Conservation (phyloP, 2,797 vertebrate species). For the Diplodus puntazzo region DNA sequence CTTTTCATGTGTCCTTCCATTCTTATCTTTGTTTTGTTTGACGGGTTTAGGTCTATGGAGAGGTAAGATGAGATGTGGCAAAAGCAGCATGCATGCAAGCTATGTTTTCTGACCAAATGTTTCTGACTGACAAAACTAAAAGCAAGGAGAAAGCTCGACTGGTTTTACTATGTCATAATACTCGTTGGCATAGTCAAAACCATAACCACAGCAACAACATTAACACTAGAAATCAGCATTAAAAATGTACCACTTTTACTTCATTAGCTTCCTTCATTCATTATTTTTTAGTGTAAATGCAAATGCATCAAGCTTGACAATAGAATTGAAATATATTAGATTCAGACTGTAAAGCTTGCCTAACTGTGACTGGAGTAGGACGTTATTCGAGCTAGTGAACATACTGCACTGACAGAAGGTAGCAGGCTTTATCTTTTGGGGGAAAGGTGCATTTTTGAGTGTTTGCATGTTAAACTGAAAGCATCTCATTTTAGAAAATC, state of each 20-base stretch:
- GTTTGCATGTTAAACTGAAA: slow-evolving; percentile 69
- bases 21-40: slow-evolving; percentile 84
- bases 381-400: background rate
- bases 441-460: slow-evolving; percentile 71
- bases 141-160: slow-evolving; percentile 11
- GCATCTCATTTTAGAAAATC: slow-evolving; percentile 34
- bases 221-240: slow-evolving; percentile 28
- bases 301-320: slow-evolving; percentile 36
- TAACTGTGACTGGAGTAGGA: background rate
- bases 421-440: background rate
- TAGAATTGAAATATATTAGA: background rate
- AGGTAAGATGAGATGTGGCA: slow-evolving; percentile 92
- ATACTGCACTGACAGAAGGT: background rate
- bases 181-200: slow-evolving; percentile 15
- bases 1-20: slow-evolving; percentile 92
- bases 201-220: slow-evolving; percentile 24
- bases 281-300: background rate
- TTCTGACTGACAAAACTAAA: slow-evolving; percentile 34
- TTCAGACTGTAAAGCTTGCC: slow-evolving; percentile 39
- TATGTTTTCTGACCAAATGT: slow-evolving; percentile 3
- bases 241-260: slow-evolving; percentile 26
- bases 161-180: slow-evolving; percentile 26
- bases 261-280: slow-evolving; percentile 34
- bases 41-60: slow-evolving; percentile 94
- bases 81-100: slow-evolving; percentile 82